Percentiles rank a stretch among this genome's conserved stretches.
Evolutionary conservation across 2,113 vertebrate species (phyloP).

Genomic region (Carassius auratus): DNA sequence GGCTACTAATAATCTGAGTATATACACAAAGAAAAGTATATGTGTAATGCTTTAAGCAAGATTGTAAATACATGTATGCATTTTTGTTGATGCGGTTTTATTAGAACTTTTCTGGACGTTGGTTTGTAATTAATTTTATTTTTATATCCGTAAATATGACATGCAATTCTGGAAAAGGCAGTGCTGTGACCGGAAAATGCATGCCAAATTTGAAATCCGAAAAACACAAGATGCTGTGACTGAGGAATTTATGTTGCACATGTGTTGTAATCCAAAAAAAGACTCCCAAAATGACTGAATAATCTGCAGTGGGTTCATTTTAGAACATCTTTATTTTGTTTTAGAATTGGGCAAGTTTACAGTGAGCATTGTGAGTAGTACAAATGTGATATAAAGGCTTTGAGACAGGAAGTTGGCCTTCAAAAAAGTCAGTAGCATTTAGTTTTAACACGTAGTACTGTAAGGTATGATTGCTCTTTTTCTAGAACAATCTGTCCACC

Average conservation of each 20-base stretch:
- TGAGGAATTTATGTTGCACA: slow-evolving; percentile 46
- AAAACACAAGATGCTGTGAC: slow-evolving; percentile 58
- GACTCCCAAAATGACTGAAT: neutral
- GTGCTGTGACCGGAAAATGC: slow-evolving; percentile 60
- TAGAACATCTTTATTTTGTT: neutral
- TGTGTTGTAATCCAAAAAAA: slow-evolving; percentile 32
- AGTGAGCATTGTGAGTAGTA: neutral
- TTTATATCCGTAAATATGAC: slow-evolving; percentile 67
- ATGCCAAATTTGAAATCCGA: slow-evolving; percentile 65
- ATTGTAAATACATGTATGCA: slow-evolving; percentile 73
- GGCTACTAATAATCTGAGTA: slow-evolving; percentile 75
- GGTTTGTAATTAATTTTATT: slow-evolving; percentile 73
- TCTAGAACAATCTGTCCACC: slow-evolving; percentile 29
- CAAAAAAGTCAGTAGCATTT: slow-evolving; percentile 7
- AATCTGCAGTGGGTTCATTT: slow-evolving; percentile 6
- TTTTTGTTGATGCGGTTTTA: slow-evolving; percentile 70
- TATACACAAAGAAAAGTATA: slow-evolving; percentile 77
- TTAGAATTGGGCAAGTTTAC: neutral
- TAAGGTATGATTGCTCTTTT: slow-evolving; percentile 41
- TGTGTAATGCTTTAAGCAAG: slow-evolving; percentile 79
- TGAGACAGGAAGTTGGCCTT: neutral
- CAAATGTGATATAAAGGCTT: neutral
- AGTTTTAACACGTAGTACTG: slow-evolving; percentile 29
- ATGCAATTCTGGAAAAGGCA: slow-evolving; percentile 68
- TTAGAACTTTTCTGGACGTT: slow-evolving; percentile 57